Evolutionary conservation across 2,113 vertebrate genomes (phyloP), one percentile per base, ranked within the genome.

Genomic region (Australoheros scitulus): DNA sequence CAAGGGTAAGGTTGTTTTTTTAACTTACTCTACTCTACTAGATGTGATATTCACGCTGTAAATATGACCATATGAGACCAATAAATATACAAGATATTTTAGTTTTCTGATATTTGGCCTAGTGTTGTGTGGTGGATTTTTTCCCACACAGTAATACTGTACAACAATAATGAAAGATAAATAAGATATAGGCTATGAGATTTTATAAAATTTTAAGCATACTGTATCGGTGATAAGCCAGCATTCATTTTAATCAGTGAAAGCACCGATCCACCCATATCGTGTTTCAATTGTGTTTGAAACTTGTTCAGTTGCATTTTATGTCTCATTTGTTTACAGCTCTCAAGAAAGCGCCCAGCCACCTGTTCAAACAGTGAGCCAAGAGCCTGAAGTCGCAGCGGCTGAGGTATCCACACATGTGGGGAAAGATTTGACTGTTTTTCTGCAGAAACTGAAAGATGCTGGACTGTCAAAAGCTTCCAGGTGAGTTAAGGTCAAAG

Each of bases 361-460:
- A 5, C n/a, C 32, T 5, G 52, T 24, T 41, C 14, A 18, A 55
- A 29, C 68, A 34, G 61, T 11, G 34, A 81, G 58, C 3, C 55
- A 1, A 17, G 7, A 85, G 56, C 47, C 80, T 56, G 20, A 79
- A 81, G 2, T 8, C 0, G 0, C 34, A 63, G 6, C 61, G 47
- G 13, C 38, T 14, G 57, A 72, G 24, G 75, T 6, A 4, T 57
- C 80, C 20, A 63, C 72, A 2, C 17, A 11, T 22, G 43, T 7
- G 7, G 70, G 41, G 26, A 90, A 70, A 81, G 29, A 92, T 60
- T 55, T 77, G 17, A 24, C n/a, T 0, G 29, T 78, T 24, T 95
- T 96, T 58, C 91, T 93, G 22, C 79, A 91, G 77, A 94, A 88
- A 82, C 83, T 94, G 5, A 88, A 68, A 91, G 87, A 87, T 11